Evolutionary conservation across 2,888 invertebrate genomes (phyloP).

Genomic region (Tanytarsus gracilentus): DNA sequence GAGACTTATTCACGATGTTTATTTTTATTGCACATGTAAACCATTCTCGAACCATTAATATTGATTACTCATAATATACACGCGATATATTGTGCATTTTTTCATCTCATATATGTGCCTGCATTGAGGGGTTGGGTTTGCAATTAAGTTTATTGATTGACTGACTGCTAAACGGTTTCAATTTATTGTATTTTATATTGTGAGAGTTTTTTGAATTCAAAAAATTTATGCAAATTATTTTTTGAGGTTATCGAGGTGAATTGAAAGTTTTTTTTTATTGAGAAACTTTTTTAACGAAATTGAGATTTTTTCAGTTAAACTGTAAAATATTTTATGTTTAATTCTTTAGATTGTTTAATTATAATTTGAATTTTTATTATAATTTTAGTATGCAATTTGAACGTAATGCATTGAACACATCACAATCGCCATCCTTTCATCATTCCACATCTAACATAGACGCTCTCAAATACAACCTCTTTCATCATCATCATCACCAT

Average conservation of each 20-base stretch:
- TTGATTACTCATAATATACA: conserved; percentile 1
- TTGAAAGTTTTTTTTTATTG: too few species aligned
- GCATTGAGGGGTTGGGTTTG: not conserved
- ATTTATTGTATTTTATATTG: not conserved
- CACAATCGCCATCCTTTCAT: not conserved
- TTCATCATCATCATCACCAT: conserved; percentile 9
- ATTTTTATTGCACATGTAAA: not conserved
- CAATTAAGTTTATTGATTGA: conserved; percentile 14
- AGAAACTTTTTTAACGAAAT: too few species aligned
- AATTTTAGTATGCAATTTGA: conserved; percentile 25
- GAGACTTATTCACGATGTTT: not conserved
- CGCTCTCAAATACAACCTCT: conserved; percentile 16
- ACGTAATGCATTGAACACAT: conserved; percentile 15
- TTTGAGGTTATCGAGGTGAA: too few species aligned
- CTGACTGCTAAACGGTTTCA: conserved; percentile 2
- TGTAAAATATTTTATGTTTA: too few species aligned
- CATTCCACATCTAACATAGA: not conserved
- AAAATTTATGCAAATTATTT: too few species aligned
- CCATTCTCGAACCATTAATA: not conserved
- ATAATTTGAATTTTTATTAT: not conserved
- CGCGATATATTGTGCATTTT: too few species aligned
- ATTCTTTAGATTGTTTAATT: too few species aligned
- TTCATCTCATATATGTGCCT: too few species aligned
- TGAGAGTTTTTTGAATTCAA: not conserved
- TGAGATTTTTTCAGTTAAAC: too few species aligned